phyloP scores from a whole-genome alignment of 1,140 invertebrate genomes.

The Glossosoma conforme region DNA sequence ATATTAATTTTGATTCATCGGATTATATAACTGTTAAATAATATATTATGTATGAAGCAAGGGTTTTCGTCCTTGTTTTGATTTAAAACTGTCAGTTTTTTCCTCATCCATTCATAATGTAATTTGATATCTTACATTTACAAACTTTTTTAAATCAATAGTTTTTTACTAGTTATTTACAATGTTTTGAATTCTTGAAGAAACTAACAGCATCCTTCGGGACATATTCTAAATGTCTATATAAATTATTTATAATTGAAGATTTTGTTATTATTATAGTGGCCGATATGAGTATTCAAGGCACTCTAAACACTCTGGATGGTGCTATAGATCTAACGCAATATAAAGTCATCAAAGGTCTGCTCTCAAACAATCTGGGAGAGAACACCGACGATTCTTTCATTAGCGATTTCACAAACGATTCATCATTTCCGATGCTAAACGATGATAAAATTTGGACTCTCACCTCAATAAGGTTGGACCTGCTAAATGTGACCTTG shows the following conservation, averaged over 20 bases:
- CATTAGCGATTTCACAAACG: constrained; percentile 9
- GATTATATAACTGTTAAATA: no score
- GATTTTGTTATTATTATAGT: constrained; percentile 57
- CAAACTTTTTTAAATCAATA: no score
- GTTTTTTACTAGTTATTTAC: no score
- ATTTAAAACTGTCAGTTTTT: no score
- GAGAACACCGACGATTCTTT: constrained; percentile 75
- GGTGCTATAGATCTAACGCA: constrained; percentile 78
- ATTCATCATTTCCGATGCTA: not conserved
- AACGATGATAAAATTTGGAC: constrained; percentile 59
- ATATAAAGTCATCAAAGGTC: constrained; percentile 82
- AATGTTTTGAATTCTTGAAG: no score
- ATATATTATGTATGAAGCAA: no score
- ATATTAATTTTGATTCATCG: constrained; percentile 3
- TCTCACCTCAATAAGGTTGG: constrained; percentile 71
- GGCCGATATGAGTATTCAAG: constrained; percentile 82
- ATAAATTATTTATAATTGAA: no score
- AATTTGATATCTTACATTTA: no score
- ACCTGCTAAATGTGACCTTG: constrained; percentile 84
- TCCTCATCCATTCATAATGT: no score
- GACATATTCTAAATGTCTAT: no score
- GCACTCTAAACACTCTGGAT: constrained; percentile 80
- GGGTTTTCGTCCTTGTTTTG: no score
- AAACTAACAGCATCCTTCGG: no score
- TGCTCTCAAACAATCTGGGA: constrained; percentile 88